Evolutionary conservation across 2,113 vertebrate species (phyloP).

Genomic region (Ibidorhyncha struthersii): DNA sequence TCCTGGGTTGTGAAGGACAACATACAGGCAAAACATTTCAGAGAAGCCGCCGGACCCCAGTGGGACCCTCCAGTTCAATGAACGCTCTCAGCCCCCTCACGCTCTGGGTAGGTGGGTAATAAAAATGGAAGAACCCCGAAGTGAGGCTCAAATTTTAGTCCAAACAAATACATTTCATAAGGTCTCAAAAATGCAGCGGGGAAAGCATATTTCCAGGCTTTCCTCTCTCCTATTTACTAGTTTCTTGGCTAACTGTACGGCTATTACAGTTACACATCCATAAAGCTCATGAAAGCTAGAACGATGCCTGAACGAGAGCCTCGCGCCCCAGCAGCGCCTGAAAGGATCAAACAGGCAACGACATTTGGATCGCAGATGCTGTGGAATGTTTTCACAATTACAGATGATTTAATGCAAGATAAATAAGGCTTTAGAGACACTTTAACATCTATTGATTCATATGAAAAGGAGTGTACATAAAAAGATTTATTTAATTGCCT

Average conservation of each 20-base stretch:
- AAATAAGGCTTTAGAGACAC: slow-evolving; percentile 19
- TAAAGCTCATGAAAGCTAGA: neutral
- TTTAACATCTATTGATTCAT: neutral
- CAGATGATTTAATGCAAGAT: slow-evolving; percentile 18
- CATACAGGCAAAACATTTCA: neutral
- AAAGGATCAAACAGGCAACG: neutral
- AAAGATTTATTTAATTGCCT: slow-evolving; percentile 23
- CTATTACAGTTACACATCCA: neutral
- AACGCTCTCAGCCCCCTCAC: slow-evolving; percentile 23
- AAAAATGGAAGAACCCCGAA: neutral
- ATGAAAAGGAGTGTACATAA: neutral
- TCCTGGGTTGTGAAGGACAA: slow-evolving; percentile 27
- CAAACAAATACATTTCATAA: neutral
- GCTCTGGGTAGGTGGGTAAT: neutral
- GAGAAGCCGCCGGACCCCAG: neutral
- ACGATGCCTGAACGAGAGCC: neutral
- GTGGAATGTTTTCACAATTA: neutral
- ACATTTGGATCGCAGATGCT: neutral
- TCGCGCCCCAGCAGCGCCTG: neutral
- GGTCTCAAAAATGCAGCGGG: neutral
- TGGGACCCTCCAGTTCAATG: neutral
- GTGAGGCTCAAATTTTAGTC: neutral
- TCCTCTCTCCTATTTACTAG: neutral
- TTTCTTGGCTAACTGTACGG: neutral
- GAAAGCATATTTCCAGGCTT: neutral